phyloP scores from a whole-genome alignment of 2,888 invertebrate genomes.

The Branchipolynoe longqiensis region DNA sequence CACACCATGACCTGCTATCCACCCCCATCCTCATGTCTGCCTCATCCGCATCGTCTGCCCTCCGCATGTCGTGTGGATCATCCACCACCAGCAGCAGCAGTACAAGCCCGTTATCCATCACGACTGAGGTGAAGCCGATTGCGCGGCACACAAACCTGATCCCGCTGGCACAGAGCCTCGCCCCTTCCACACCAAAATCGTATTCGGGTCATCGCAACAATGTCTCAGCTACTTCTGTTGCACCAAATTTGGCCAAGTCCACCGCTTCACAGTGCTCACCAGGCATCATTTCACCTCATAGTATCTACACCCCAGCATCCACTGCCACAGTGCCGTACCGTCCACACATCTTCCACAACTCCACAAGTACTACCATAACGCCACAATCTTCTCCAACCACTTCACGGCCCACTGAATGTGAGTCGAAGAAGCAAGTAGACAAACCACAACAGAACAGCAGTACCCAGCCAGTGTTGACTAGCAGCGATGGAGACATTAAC shows the following conservation, averaged over 20 bases:
- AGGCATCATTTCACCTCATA: background rate
- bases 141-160: constrained; percentile 34
- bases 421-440: background rate
- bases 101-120: background rate
- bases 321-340: background rate
- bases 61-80: background rate
- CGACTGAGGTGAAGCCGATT: constrained; percentile 1
- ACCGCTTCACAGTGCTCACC: too few species aligned
- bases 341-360: constrained; percentile 18
- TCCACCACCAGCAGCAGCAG: background rate
- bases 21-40: constrained; percentile 21
- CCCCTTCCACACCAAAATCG: constrained; percentile 13
- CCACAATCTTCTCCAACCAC: background rate
- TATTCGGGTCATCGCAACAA: too few species aligned
- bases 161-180: constrained; percentile 25
- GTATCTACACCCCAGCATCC: background rate
- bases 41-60: constrained; percentile 22
- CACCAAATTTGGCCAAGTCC: too few species aligned
- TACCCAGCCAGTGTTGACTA: background rate
- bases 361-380: too few species aligned
- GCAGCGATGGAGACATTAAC: too few species aligned
- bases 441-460: background rate
- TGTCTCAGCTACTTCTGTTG: too few species aligned
- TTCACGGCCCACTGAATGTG: background rate
- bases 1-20: constrained; percentile 23